Evolutionary conservation across 1,140 invertebrate genomes (phyloP), one percentile per base, ranked within the genome.

Genomic region (Acromyrmex charruanus): DNA sequence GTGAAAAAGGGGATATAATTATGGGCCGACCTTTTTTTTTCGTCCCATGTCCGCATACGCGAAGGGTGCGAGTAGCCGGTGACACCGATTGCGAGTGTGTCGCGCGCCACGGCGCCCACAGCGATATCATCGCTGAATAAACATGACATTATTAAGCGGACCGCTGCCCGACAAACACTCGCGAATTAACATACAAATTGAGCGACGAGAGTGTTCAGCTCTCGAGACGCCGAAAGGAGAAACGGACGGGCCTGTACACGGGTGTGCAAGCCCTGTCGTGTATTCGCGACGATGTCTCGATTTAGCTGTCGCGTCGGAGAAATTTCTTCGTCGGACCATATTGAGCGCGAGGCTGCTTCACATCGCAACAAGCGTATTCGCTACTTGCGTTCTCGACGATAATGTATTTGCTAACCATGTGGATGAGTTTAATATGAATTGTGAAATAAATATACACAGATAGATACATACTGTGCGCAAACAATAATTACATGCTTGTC

Each of bases 131-230:
- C 94, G 92, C 94, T 95, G 94, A 95, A 95, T 95, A 95, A 95
- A 95, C 95, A 95, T 95, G 95, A 95, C 94, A 95, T 95, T 95
- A 95, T 95, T 95, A 95, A 95, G 94, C 94, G 94, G 91, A 94
- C 94, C 94, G 93, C 93, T 94, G 94, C 90, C 92, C 94, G 93
- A 92, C 92, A 94, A 95, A 94, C 94, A 94, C 92, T 93, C 92
- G 93, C 92, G 91, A 95, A 95, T 95, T 95, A 95, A 95, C 95
- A 95, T 95, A 95, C 94, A 95, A 95, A 95, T 95, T 95, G 94
- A 95, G 94, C 94, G 94, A 91, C 88, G 91, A 91, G 89, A 91
- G 85, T 88, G 91, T 91, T 92, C 91, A 86, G 86, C 88, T 89
- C 69, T 82, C 85, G 91, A 86, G 86, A 91, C 65, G 75, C 77